Base-by-base conservation (phyloP, 2,888 invertebrate species). In the Temnothorax rugatulus region DNA sequence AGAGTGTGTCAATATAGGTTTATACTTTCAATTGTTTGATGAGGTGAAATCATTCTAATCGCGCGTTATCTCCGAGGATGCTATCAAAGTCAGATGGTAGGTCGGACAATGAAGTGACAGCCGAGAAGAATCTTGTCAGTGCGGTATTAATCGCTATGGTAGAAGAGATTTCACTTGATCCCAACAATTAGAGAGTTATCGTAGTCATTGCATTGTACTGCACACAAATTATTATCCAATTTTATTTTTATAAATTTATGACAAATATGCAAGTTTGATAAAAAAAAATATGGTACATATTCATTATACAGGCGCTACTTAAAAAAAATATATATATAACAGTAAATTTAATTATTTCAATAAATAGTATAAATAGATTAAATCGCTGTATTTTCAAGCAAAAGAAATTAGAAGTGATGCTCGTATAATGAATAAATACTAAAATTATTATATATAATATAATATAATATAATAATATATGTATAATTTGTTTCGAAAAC, bases 21-120 rank as follows among this genome's bases (percentile, higher is more conserved):
- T 94, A 95, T 95, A 95, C 95, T 95, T 95, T 95, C 95, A 95
- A 95, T 95, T 95, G 95, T 95, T 95, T 95, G 95, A 95, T 95
- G 95, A 95, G 94, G 94, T 94, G 95, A 94, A 94, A 94, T 94
- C 94, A 94, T 94, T 93, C 92, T 90, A 88, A 86, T 82, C 74
- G 68, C 76, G 66, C 89, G 75, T 86, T 83, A 64, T 82, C 88
- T 85, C 13, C 83, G 68, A 86, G 87, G 89, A 86, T 52, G 59
- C 57, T 66, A 73, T 84, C 85, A 83, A 84, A 83, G 75, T 81
- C 61, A 77, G 83, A 85, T 86, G 90, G 90, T 90, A 90, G 90
- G 89, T 88, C 77, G 73, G 85, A 61, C 75, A 66, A 75, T 52
- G 73, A 84, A 85, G 68, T 79, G 69, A 63, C 69, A 77, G 68